These are phyloP conservation scores for Pseudanteris insignis DNA, from an alignment of 2,888 invertebrate species.

Conservation along the genomic window DNA sequence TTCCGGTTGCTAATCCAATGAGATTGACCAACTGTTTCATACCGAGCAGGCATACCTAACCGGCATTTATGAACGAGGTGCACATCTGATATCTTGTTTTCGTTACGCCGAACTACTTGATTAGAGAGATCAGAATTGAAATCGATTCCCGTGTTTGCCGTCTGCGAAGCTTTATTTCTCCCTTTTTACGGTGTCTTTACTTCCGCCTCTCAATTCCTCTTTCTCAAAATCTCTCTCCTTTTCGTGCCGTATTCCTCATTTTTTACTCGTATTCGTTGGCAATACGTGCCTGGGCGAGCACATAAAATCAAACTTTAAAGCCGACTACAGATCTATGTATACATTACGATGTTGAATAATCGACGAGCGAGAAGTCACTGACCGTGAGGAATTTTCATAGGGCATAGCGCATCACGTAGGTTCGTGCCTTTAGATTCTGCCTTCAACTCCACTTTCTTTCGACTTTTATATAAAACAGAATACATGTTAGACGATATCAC, in stretches of 20 bases:
- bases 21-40: slow-evolving; percentile 46
- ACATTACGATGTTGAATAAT: slow-evolving; percentile 52
- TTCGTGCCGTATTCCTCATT: slow-evolving; percentile 41
- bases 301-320: slow-evolving; percentile 54
- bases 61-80: slow-evolving; percentile 42
- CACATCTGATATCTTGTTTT: slow-evolving; percentile 38
- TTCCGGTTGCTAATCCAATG: slow-evolving; percentile 44
- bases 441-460: slow-evolving; percentile 31
- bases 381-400: slow-evolving; percentile 48
- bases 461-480: slow-evolving; percentile 32
- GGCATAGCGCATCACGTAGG: slow-evolving; percentile 42
- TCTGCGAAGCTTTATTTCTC: slow-evolving; percentile 40
- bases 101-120: slow-evolving; percentile 57
- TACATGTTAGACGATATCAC: slow-evolving; percentile 31
- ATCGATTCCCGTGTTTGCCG: slow-evolving; percentile 51
- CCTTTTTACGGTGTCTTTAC: slow-evolving; percentile 33
- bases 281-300: slow-evolving; percentile 49
- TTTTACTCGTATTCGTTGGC: slow-evolving; percentile 43
- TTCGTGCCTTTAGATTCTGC: slow-evolving; percentile 34
- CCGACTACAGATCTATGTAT: slow-evolving; percentile 48
- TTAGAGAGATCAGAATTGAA: slow-evolving; percentile 65
- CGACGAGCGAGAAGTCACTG: slow-evolving; percentile 49
- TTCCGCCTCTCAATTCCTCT: slow-evolving; percentile 38
- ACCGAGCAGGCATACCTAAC: slow-evolving; percentile 39
- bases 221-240: slow-evolving; percentile 40